These are phyloP conservation scores for Abramis brama DNA, from an alignment of 2,113 vertebrate species.

Conservation along the genomic window DNA sequence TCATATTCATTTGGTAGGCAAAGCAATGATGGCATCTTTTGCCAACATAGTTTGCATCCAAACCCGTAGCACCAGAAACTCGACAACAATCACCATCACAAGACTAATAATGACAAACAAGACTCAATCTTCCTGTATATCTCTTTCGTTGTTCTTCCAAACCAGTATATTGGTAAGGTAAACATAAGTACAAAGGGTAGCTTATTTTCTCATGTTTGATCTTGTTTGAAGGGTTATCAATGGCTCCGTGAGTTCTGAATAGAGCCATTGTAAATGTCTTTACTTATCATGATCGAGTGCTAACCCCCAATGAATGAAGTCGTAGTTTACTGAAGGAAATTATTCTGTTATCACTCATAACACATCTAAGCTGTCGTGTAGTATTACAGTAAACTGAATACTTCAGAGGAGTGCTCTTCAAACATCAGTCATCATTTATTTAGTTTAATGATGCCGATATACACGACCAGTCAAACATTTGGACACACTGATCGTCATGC, in stretches of 20 bases:
- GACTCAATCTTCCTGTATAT: neutral
- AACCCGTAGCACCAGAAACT: slow-evolving; percentile 20
- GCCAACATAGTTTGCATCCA: neutral
- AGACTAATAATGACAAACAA: slow-evolving; percentile 14
- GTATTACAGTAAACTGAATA: neutral
- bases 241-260: slow-evolving; percentile 57
- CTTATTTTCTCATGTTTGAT: slow-evolving; percentile 34
- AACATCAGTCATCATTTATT: slow-evolving; percentile 5
- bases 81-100: neutral
- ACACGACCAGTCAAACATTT: neutral
- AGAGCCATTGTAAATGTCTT: slow-evolving; percentile 63
- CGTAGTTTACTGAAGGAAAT: slow-evolving; percentile 32
- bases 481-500: neutral
- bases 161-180: neutral
- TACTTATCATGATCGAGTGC: slow-evolving; percentile 65
- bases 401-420: neutral
- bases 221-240: slow-evolving; percentile 36
- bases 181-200: slow-evolving; percentile 11
- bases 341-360: slow-evolving; percentile 18
- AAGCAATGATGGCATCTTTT: slow-evolving; percentile 60
- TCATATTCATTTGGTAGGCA: slow-evolving; percentile 52
- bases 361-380: slow-evolving; percentile 15
- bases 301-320: slow-evolving; percentile 62
- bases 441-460: neutral
- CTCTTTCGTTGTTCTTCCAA: neutral